phyloP scores from a whole-genome alignment of 35 echinoderm and acorn worm species.

The Strongylocentrotus purpuratus region DNA sequence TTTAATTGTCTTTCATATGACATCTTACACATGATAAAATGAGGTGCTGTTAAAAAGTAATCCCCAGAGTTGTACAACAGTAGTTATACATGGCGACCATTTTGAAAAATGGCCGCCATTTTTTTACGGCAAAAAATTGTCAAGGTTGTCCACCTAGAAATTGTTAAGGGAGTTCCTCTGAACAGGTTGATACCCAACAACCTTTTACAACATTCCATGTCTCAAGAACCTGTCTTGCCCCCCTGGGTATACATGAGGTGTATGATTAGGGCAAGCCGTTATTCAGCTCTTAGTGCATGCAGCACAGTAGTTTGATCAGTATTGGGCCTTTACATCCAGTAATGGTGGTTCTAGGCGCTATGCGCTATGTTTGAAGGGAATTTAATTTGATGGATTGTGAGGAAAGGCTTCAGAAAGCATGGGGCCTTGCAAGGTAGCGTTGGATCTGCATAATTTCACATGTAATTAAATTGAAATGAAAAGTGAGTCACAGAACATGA shows the following conservation, averaged over 20 bases:
- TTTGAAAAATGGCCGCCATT: too few species aligned
- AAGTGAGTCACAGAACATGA: neutral
- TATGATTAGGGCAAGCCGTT: neutral
- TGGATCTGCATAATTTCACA: neutral
- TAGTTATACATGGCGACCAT: too few species aligned
- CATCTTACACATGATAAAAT: too few species aligned
- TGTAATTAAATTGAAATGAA: neutral
- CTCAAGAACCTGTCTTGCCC: too few species aligned
- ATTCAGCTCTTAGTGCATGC: neutral
- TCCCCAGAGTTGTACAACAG: too few species aligned
- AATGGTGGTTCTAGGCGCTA: neutral
- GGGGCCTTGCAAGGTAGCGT: neutral
- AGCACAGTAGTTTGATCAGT: neutral
- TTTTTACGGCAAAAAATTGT: too few species aligned
- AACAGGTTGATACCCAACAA: too few species aligned
- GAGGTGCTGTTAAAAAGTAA: too few species aligned
- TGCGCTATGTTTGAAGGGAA: neutral
- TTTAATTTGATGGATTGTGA: neutral
- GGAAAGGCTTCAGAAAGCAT: neutral
- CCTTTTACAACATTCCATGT: too few species aligned
- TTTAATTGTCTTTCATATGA: too few species aligned
- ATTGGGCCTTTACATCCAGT: neutral
- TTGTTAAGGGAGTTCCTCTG: too few species aligned
- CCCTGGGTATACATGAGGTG: neutral
- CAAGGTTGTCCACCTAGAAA: too few species aligned